Percentiles rank a stretch among this genome's conserved stretches.
Evolutionary conservation across 1,140 invertebrate species (phyloP).

Genomic region (Drosophila littoralis): DNA sequence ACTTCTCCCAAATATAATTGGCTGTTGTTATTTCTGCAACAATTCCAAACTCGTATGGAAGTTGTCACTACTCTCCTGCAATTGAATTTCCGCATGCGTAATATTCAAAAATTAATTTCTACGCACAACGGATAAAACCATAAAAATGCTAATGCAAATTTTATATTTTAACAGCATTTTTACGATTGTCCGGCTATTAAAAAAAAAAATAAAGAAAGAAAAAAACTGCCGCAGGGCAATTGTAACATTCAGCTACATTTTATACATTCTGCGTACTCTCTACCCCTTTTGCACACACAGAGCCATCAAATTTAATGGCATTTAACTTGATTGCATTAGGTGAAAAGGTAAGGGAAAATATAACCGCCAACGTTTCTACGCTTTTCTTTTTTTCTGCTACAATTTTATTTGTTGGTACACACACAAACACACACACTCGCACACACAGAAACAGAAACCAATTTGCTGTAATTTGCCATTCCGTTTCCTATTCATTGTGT

Average conservation of each 20-base stretch:
- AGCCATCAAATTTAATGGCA: slow-evolving; percentile 69
- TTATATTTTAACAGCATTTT: slow-evolving; percentile 56
- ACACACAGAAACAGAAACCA: slow-evolving; percentile 44
- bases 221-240: slow-evolving; percentile 41
- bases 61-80: slow-evolving; percentile 12
- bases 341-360: slow-evolving; percentile 49
- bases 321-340: slow-evolving; percentile 77
- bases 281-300: slow-evolving; percentile 48
- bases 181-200: slow-evolving; percentile 62
- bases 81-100: slow-evolving; percentile 39
- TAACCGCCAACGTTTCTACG: slow-evolving; percentile 51
- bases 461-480: slow-evolving; percentile 68
- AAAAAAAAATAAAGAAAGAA: slow-evolving; percentile 5
- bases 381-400: slow-evolving; percentile 23
- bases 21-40: slow-evolving; percentile 26
- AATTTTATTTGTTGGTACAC: slow-evolving; percentile 26
- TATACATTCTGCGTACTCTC: slow-evolving; percentile 9
- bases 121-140: slow-evolving; percentile 55
- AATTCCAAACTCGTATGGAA: slow-evolving; percentile 6
- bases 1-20: slow-evolving; percentile 46
- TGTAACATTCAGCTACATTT: slow-evolving; percentile 25
- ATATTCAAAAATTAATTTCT: slow-evolving; percentile 43
- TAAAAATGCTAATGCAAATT: slow-evolving; percentile 67
- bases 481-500: slow-evolving; percentile 40
- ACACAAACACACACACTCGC: slow-evolving; percentile 5